Evolutionary conservation across 2,888 invertebrate genomes (phyloP).

Genomic region (Tiliacea aurago): DNA sequence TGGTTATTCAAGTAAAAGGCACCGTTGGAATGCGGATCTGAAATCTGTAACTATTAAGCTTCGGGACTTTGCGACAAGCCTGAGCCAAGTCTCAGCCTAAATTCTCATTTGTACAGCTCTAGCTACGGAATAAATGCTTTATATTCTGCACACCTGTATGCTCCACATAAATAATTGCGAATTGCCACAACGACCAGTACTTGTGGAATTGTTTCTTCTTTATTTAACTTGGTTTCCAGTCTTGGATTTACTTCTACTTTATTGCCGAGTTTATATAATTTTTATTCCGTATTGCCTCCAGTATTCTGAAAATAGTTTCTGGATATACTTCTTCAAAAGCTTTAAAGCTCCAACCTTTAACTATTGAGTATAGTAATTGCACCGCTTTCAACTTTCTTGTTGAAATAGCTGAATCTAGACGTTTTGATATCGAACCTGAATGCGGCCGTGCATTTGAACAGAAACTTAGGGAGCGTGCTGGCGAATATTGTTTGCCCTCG

Average conservation of each 20-base stretch:
- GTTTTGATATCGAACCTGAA: slow-evolving; percentile 71
- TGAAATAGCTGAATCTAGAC: slow-evolving; percentile 66
- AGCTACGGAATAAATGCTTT: slow-evolving; percentile 64
- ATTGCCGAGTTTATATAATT: slow-evolving; percentile 22
- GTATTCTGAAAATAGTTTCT: slow-evolving; percentile 20
- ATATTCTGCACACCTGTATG: slow-evolving; percentile 69
- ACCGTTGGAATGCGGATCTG: slow-evolving; percentile 30
- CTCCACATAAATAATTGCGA: slow-evolving; percentile 67
- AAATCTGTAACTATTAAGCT: slow-evolving; percentile 54
- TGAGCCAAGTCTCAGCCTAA: slow-evolving; percentile 65
- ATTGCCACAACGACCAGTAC: slow-evolving; percentile 58
- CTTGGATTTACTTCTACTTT: slow-evolving; percentile 41
- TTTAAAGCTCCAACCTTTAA: slow-evolving; percentile 14
- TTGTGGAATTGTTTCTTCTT: slow-evolving; percentile 56
- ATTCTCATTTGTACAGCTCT: slow-evolving; percentile 64
- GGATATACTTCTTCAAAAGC: slow-evolving; percentile 20
- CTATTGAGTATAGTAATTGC: slow-evolving; percentile 16
- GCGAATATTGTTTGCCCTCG: slow-evolving; percentile 70
- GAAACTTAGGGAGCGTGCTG: slow-evolving; percentile 67
- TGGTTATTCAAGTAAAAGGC: slow-evolving; percentile 9
- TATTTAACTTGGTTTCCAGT: slow-evolving; percentile 34
- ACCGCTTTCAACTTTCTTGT: slow-evolving; percentile 65
- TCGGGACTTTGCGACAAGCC: slow-evolving; percentile 44
- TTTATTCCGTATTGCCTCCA: slow-evolving; percentile 1
- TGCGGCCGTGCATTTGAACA: slow-evolving; percentile 65